These are phyloP conservation scores for Salticus scenicus DNA, from an alignment of 2,888 invertebrate species.

Conservation along the genomic window DNA sequence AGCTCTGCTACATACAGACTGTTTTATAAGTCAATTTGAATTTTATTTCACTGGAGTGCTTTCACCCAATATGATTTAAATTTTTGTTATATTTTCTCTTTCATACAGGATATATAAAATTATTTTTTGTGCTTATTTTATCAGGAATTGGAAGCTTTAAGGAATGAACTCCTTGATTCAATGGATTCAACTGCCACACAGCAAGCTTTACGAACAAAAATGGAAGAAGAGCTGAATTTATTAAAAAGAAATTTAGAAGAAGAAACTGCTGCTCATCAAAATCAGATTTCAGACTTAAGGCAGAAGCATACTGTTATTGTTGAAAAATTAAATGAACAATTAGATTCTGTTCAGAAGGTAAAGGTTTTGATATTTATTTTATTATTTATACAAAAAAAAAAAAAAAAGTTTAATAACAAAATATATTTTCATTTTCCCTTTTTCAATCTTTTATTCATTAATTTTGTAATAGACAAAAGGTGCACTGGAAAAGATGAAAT, in stretches of 20 bases:
- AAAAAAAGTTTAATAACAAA: background rate
- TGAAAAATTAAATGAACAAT: constrained; percentile 90
- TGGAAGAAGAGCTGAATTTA: constrained; percentile 94
- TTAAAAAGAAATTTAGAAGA: constrained; percentile 95
- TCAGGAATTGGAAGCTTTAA: constrained; percentile 95
- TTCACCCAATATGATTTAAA: no score
- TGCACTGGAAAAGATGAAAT: constrained; percentile 91
- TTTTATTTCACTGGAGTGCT: no score
- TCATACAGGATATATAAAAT: no score
- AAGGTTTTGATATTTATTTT: no score
- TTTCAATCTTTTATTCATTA: no score
- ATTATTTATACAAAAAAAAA: no score
- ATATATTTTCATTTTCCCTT: no score
- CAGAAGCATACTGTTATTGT: constrained; percentile 94
- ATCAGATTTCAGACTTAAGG: constrained; percentile 89
- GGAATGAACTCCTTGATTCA: constrained; percentile 96
- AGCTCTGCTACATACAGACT: no score
- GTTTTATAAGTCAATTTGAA: no score
- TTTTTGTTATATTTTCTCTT: no score
- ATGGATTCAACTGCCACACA: constrained; percentile 96
- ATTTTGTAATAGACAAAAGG: constrained; percentile 80
- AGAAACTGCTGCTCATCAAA: constrained; percentile 90
- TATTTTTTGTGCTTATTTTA: no score
- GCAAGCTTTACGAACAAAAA: constrained; percentile 94
- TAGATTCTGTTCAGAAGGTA: constrained; percentile 87